phyloP scores from a whole-genome alignment of 2,888 invertebrate species.

The Calameuta idolon region DNA sequence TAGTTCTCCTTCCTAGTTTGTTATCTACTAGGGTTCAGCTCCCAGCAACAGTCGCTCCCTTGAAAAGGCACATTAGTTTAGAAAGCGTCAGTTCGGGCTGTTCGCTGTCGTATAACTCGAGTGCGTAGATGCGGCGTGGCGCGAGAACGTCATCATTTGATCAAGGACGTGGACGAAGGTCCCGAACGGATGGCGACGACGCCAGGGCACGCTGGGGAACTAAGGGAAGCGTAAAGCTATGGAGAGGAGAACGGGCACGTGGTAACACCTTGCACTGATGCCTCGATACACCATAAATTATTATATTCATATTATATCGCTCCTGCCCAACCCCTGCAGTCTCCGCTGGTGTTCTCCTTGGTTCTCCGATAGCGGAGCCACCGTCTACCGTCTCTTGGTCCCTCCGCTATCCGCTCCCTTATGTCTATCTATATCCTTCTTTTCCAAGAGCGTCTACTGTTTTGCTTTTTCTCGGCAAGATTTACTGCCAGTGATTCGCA shows the following conservation, averaged over 20 bases:
- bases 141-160: constrained; percentile 31
- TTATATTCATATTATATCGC: constrained; percentile 52
- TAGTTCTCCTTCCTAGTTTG: neutral
- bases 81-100: constrained; percentile 46
- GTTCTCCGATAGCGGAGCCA: neutral
- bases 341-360: constrained; percentile 19
- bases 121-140: constrained; percentile 48
- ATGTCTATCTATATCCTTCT: constrained; percentile 16
- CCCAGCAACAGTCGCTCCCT: neutral
- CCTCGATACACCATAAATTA: constrained; percentile 58
- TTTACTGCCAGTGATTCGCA: constrained; percentile 45
- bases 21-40: neutral
- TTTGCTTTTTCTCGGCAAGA: constrained; percentile 46
- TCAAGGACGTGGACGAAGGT: constrained; percentile 13
- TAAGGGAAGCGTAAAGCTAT: constrained; percentile 9
- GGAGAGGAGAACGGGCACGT: constrained; percentile 35
- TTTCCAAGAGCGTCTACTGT: constrained; percentile 24
- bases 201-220: constrained; percentile 14
- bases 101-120: constrained; percentile 29
- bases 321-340: constrained; percentile 1
- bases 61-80: constrained; percentile 23
- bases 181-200: constrained; percentile 16
- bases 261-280: constrained; percentile 58
- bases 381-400: neutral
- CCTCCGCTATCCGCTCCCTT: constrained; percentile 13